Evolutionary conservation across 1,140 invertebrate genomes (phyloP).

Genomic region (Cotesia typhae): DNA sequence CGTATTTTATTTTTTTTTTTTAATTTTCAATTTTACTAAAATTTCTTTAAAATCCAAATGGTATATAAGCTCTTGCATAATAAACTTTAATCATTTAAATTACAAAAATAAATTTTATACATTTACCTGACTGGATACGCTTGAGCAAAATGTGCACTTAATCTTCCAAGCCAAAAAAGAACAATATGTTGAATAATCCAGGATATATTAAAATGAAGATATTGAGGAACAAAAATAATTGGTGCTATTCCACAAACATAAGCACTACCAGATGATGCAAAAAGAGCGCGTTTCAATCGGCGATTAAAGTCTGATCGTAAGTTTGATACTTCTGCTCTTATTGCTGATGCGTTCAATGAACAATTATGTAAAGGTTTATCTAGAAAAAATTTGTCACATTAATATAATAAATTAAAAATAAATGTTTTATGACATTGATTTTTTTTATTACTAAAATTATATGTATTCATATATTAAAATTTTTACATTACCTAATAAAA

Average conservation of each 20-base stretch:
- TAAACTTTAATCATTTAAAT: neutral
- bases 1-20: no score
- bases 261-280: conserved; percentile 87
- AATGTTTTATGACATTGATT: neutral
- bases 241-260: conserved; percentile 93
- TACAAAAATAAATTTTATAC: neutral
- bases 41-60: neutral
- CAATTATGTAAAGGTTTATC: conserved; percentile 75
- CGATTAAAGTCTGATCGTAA: conserved; percentile 88
- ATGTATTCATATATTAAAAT: neutral
- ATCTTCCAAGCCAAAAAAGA: conserved; percentile 83
- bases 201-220: conserved; percentile 84
- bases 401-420: conserved; percentile 7
- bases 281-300: conserved; percentile 88
- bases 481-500: conserved; percentile 50
- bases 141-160: conserved; percentile 83
- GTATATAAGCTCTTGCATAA: no score
- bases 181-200: conserved; percentile 85
- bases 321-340: conserved; percentile 86
- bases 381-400: conserved; percentile 39
- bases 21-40: neutral
- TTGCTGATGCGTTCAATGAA: conserved; percentile 73
- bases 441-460: neutral
- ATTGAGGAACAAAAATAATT: conserved; percentile 75
- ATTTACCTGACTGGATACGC: conserved; percentile 73